Evolutionary conservation across 2,888 invertebrate genomes (phyloP).

Genomic region (Lymantria monacha): DNA sequence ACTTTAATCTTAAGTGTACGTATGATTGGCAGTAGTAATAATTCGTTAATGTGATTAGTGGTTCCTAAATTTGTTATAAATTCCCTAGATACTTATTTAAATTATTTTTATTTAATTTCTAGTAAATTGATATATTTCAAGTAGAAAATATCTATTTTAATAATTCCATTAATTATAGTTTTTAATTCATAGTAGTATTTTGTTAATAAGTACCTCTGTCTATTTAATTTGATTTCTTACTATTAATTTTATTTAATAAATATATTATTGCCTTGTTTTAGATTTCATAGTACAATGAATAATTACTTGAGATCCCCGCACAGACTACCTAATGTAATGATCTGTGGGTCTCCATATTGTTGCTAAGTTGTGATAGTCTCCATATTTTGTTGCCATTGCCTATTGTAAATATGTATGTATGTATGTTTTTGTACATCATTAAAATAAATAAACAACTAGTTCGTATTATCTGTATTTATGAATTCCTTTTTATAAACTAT

Average conservation of each 20-base stretch:
- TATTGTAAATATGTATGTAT: not conserved
- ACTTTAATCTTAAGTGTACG: not conserved
- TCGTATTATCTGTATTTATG: not conserved
- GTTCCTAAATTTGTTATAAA: conserved; percentile 20
- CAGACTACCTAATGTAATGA: no score
- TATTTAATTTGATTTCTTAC: no score
- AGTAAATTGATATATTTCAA: conserved; percentile 2
- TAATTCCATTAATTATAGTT: no score
- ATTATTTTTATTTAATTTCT: conserved; percentile 10
- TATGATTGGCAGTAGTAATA: not conserved
- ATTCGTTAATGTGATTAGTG: not conserved
- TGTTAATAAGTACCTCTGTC: no score
- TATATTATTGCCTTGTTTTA: no score
- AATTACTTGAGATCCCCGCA: no score
- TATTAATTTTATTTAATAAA: no score
- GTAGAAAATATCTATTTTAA: not conserved
- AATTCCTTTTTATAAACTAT: not conserved
- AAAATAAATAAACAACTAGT: not conserved
- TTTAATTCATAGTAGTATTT: no score
- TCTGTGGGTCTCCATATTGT: not conserved
- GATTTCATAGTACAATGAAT: no score
- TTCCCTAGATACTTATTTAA: conserved; percentile 19
- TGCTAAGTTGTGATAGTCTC: not conserved
- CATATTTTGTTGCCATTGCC: not conserved
- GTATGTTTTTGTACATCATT: not conserved